phyloP scores from a whole-genome alignment of 2,113 vertebrate species.

The Plotosus lineatus region DNA sequence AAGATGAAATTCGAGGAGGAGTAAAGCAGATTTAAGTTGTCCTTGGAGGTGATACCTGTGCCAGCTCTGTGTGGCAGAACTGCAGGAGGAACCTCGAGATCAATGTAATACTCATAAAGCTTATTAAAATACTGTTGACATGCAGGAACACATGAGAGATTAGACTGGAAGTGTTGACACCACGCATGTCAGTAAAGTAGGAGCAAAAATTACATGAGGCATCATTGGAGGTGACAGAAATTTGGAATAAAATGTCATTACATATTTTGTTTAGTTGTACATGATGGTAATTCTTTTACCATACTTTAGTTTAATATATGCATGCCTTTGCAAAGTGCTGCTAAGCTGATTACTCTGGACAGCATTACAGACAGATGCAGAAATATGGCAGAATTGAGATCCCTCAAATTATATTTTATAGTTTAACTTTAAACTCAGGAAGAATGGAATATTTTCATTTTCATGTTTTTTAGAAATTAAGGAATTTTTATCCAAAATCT shows the following conservation, averaged over 20 bases:
- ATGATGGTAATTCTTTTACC: conserved; percentile 26
- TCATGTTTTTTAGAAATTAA: background rate
- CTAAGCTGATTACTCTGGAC: conserved; percentile 9
- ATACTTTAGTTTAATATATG: conserved; percentile 6
- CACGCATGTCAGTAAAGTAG: conserved; percentile 13
- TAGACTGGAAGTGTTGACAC: conserved; percentile 29
- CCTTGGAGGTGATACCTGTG: conserved; percentile 71
- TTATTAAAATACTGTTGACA: conserved; percentile 38
- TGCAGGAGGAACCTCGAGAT: conserved; percentile 46
- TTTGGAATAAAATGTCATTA: conserved; percentile 31
- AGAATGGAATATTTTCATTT: too few relatives aligned
- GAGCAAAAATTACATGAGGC: conserved; percentile 21
- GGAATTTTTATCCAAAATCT: background rate
- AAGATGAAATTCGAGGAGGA: conserved; percentile 67
- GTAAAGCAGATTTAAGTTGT: conserved; percentile 76
- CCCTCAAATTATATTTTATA: background rate
- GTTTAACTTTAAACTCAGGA: background rate
- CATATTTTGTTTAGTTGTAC: conserved; percentile 24
- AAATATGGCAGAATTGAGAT: background rate
- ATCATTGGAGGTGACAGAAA: background rate
- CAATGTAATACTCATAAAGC: conserved; percentile 45
- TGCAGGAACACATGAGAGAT: conserved; percentile 30
- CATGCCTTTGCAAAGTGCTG: background rate
- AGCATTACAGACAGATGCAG: background rate
- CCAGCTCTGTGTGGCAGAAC: conserved; percentile 63